Conservation (phyloP, 1,140 invertebrate genomes). For the Medauroidea extradentata region DNA sequence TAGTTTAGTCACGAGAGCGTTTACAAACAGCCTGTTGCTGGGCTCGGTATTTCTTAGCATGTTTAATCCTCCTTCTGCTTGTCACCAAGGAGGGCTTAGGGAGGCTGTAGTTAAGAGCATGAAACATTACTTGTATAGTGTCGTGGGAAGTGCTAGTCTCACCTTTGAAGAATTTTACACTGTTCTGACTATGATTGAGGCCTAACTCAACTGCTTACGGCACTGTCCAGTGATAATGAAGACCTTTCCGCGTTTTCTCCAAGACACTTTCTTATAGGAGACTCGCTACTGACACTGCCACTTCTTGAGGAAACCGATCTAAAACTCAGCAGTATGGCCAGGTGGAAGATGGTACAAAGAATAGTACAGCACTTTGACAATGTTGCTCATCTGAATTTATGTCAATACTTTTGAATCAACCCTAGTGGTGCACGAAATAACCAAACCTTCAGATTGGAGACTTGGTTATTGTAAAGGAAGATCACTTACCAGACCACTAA, state of each 20-base stretch:
- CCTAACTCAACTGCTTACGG: constrained; percentile 28
- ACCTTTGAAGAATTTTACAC: constrained; percentile 36
- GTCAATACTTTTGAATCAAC: too few species aligned
- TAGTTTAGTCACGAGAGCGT: neutral
- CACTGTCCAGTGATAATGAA: constrained; percentile 24
- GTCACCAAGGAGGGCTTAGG: constrained; percentile 41
- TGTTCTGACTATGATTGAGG: constrained; percentile 29
- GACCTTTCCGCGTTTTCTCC: constrained; percentile 28
- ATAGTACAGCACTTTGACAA: too few species aligned
- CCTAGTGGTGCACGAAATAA: too few species aligned
- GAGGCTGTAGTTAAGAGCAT: constrained; percentile 32
- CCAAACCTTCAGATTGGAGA: too few species aligned
- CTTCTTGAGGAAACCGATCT: too few species aligned
- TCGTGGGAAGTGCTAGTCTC: constrained; percentile 10
- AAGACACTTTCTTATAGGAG: constrained; percentile 30
- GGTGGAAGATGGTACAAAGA: too few species aligned
- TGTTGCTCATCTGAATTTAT: too few species aligned
- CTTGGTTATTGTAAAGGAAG: too few species aligned
- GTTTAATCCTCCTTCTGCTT: constrained; percentile 39
- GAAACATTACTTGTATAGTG: constrained; percentile 6
- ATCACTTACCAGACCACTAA: too few species aligned
- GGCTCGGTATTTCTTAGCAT: constrained; percentile 34
- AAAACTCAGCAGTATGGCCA: too few species aligned
- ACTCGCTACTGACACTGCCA: constrained; percentile 12
- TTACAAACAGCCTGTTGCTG: neutral